Evolutionary conservation across 2,888 invertebrate genomes (phyloP).

Genomic region (Meghimatium bilineatum): DNA sequence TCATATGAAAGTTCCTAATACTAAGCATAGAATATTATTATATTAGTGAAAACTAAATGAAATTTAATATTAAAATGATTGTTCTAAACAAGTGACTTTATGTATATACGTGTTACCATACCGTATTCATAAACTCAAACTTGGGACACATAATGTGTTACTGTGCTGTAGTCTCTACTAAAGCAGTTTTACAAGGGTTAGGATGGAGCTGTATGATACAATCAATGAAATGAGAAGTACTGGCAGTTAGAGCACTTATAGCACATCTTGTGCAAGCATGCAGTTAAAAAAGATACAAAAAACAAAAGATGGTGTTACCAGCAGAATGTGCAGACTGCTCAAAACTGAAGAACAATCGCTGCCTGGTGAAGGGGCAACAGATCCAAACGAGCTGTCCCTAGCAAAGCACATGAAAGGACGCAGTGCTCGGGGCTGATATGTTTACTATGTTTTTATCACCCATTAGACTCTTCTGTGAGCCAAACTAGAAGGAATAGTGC

Average conservation of each 20-base stretch:
- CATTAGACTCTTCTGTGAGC: conserved; percentile 4
- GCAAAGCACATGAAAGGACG: conserved; percentile 18
- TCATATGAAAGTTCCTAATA: background rate
- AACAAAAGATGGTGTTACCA: conserved; percentile 37
- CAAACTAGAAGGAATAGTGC: conserved; percentile 32
- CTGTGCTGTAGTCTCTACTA: background rate
- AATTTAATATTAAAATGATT: background rate
- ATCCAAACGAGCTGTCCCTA: conserved; percentile 47
- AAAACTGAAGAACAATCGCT: conserved; percentile 26
- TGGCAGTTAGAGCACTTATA: conserved; percentile 31
- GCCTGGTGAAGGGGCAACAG: conserved; percentile 46
- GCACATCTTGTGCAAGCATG: conserved; percentile 45
- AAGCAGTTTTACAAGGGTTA: conserved; percentile 25
- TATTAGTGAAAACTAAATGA: background rate
- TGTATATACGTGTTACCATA: background rate
- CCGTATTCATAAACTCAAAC: background rate
- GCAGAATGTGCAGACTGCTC: conserved; percentile 32
- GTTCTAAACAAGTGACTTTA: background rate
- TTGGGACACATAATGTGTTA: background rate
- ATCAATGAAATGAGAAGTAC: background rate
- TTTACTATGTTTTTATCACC: background rate
- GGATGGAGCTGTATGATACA: conserved; percentile 17
- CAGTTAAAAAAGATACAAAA: conserved; percentile 18
- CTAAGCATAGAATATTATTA: background rate
- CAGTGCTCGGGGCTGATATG: background rate